Percentiles rank a stretch among this genome's conserved stretches.
Evolutionary conservation across 2,113 vertebrate genomes (phyloP).

Genomic region (Origma solitaria): DNA sequence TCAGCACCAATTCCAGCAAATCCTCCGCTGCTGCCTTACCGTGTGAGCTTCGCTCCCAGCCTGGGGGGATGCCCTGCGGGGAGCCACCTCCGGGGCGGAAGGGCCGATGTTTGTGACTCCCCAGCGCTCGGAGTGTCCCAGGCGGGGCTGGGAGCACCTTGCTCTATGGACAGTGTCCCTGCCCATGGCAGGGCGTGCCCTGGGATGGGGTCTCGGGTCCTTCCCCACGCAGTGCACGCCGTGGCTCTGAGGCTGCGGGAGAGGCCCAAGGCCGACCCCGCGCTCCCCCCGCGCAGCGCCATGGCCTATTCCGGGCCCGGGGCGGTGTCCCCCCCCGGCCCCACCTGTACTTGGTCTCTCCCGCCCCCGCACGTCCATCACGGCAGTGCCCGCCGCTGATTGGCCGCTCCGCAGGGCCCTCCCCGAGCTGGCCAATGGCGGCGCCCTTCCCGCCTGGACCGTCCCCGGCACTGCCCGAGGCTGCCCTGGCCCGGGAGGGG

Average conservation of each 20-base stretch:
- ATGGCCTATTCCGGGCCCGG: background rate
- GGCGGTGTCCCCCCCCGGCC: background rate
- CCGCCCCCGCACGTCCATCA: background rate
- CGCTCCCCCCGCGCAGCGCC: background rate
- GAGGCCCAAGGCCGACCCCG: background rate
- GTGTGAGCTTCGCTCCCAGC: background rate
- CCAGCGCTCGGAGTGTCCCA: background rate
- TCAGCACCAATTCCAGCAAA: background rate
- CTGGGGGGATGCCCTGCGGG: background rate
- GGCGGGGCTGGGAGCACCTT: background rate
- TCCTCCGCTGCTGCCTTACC: background rate
- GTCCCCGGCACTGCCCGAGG: background rate
- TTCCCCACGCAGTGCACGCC: background rate
- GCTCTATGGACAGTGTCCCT: accelerated
- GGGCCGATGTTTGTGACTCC: accelerated
- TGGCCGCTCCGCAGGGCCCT: background rate
- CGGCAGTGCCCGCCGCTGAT: background rate
- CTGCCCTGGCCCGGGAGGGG: no score
- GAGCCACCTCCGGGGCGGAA: accelerated
- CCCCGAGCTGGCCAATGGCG: background rate
- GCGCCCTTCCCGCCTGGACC: no score
- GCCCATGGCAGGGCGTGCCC: background rate
- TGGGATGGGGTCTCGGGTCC: background rate
- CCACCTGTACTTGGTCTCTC: background rate
- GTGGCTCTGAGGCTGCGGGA: background rate